Evolutionary conservation across 2,797 vertebrate genomes (phyloP), one percentile per base, ranked within the genome.

Genomic region (Enteromius anoplus): DNA sequence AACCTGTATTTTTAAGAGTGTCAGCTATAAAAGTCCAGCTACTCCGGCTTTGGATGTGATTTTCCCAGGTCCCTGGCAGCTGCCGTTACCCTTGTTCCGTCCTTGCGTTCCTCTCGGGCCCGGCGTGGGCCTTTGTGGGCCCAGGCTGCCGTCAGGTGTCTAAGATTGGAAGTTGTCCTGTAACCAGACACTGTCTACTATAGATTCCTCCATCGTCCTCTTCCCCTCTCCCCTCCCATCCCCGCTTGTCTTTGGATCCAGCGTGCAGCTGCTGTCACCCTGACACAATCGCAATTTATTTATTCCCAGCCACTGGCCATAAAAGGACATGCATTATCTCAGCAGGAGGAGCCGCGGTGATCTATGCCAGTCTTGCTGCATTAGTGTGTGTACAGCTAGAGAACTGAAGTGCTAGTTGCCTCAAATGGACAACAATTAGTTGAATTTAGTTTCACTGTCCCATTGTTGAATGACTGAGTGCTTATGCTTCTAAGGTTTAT

Each of bases 101-200:
- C 98, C 97, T 99, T 98, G 98, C 95, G 94, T 94, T 95, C 95
- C 91, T 96, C 95, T 91, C 87, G 87, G 92, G 91, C 85, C 90
- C 88, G 89, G 37, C 82, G 80, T 86, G 88, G 91, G 91, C 92
- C 89, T 92, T 90, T 88, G 90, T 94, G 29, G 89, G 92, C 94
- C 93, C 91, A 88, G 87, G 91, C 93, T 91, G 92, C 95, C 85
- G 94, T 96, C 93, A 95, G 94, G 94, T 88, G 91, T 95, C 97
- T 98, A 98, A 97, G 96, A 96, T 97, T 98, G 97, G 97, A 98
- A 96, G 95, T 93, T 93, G 92, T 91, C 88, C 58, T 93, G 97
- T 97, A 98, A 99, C 93, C 92, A 91, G 96, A 99, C 93, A 95
- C 93, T 82, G 71, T 87, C 80, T 87, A 91, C 87, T 92, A 91